Evolutionary conservation across 2,888 invertebrate species (phyloP), one percentile per base, ranked within the genome.

Genomic region (Chrysotoxum bicinctum): DNA sequence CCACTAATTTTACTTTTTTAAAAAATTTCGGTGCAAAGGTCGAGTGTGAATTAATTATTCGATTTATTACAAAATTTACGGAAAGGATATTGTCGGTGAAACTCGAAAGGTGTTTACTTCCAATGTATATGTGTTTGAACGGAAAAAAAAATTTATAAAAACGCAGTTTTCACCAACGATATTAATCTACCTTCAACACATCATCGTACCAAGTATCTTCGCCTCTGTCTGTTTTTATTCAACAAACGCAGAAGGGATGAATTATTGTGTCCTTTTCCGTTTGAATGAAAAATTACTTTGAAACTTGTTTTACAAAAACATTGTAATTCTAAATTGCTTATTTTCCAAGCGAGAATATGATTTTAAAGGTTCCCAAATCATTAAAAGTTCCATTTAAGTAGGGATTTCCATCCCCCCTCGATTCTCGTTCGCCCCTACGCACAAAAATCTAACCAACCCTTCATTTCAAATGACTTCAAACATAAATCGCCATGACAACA

Each of bases 351-450:
- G 32, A 19, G 48, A 69, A 40, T 73, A 60, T 50, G 32, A 9
- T 35, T 60, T 21, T 50, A 45, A 8, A 60, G 21, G 26, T 77
- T 73, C 52, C 45, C 62, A 45, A 78, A 78, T 58, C 45, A 75
- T 79, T 72, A 70, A 56, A 69, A 84, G 64, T 70, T 58, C 45
- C 60, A 72, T 82, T 76, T 76, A 66, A 56, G 64, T 21, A 75
- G 23, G 48, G 60, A 40, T 32, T 77, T 35, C 48, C 12, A 43
- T 1, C 19, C 12, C 19, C 10, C 12, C 19, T 8, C 3, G n/a
- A 30, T 8, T 16, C 30, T 1, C 14, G 26, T 16, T 16, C 2
- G 21, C 12, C 8, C 9, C 2, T 54, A 9, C 2, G 12, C n/a
- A 73, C 19, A 14, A 56, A 58, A 64, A 75, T 52, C 19, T 19